phyloP scores from a whole-genome alignment of 2,888 invertebrate species.

The Stomorhina lunata region DNA sequence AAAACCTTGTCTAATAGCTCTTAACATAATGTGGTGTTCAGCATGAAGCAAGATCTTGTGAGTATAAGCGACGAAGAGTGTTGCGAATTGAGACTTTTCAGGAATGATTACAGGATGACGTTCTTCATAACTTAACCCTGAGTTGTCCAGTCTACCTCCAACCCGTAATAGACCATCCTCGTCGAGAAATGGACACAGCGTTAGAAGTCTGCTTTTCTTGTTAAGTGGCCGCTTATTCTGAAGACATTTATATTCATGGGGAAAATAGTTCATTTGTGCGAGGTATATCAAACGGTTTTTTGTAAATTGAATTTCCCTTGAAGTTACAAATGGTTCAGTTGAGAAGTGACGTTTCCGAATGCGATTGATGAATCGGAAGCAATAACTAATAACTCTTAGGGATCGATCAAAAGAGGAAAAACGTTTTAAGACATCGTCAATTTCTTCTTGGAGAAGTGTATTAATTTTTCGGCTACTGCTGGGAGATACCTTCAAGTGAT shows the following conservation, averaged over 20 bases:
- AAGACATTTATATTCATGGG: background rate
- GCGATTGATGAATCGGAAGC: background rate
- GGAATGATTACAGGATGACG: too few relatives aligned
- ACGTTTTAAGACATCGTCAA: slow-evolving; percentile 1
- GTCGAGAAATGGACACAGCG: background rate
- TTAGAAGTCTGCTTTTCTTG: background rate
- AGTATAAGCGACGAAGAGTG: background rate
- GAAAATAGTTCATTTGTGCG: background rate
- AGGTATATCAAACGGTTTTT: background rate
- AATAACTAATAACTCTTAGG: background rate
- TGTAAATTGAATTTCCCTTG: background rate
- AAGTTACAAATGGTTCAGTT: background rate
- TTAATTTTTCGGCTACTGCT: too few relatives aligned
- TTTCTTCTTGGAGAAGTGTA: too few relatives aligned
- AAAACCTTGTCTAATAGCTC: background rate
- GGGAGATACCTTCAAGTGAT: too few relatives aligned
- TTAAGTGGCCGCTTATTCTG: background rate
- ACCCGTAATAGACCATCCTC: background rate
- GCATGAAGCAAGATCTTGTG: background rate
- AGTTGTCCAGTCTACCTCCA: background rate
- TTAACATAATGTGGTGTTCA: too few relatives aligned
- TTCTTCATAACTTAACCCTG: background rate
- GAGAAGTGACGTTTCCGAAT: background rate
- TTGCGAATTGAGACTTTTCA: background rate
- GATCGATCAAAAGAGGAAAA: background rate